Base-by-base conservation (phyloP, 1,140 invertebrate species). In the Euborellia annulipes region DNA sequence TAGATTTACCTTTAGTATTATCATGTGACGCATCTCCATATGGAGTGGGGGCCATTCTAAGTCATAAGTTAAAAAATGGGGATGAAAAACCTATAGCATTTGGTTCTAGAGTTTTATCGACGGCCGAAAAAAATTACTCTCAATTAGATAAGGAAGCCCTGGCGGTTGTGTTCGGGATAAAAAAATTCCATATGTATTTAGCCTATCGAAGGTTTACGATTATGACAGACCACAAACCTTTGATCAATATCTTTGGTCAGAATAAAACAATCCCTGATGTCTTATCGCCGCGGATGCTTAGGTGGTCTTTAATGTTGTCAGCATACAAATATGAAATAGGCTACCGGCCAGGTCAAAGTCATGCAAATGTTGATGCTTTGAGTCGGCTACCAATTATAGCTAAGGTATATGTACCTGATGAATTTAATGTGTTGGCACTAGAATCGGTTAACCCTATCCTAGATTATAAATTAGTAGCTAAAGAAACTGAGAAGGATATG, bases 101-200 rank as follows among this genome's bases (percentile, higher is more conserved):
- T 52, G 56, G 55, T 8, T 65, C 57, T 41, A 50, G 54, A 46
- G 54, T 55, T 1, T 44, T 69, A 21, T 51, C 45, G 30, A 14
- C 41, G 8, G 52, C 67, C 14, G 63, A 70, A 50, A 47, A 51
- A 48, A 66, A 63, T 45, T 70, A 71, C 39, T 43, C 59, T 3
- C 64, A 65, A 45, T 58, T 67, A n/a, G 63, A 72, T 30, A 63
- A 61, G 43, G 66, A 72, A 54, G 58, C 56, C 18, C 43, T 69
- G 11, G n/a, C n/a, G 52, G 52, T 71, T 6, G 43, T 67, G 2
- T 66, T 52, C 50, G 61, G 57, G 6, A 54, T 71, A 9, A 58
- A 61, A 47, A 64, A 63, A 45, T 71, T 68, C 50, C 58, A 65
- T 27, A 47, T 61, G 16, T 71, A 61, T 48, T 20, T 71, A 1